Base-by-base conservation (phyloP, 2,888 invertebrate genomes). In the Teinopalpus imperialis region DNA sequence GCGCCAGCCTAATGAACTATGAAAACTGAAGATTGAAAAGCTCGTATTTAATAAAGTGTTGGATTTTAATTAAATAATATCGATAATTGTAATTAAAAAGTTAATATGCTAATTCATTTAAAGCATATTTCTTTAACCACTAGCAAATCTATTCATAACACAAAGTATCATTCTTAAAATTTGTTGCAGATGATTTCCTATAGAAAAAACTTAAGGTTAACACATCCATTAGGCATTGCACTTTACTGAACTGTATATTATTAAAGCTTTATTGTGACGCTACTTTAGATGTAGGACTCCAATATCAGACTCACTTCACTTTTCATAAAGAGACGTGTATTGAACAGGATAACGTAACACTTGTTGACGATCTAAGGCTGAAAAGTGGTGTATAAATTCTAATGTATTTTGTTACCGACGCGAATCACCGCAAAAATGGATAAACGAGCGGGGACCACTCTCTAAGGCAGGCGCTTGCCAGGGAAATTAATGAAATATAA, bases 401-500 rank as follows among this genome's bases (percentile, higher is more conserved):
- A 29, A 34, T 36, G 24, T 43, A 27, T 34, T 43, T 21, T 21
- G 34, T 43, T 20, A 20, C 34, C 14, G 29, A 9, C 13, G 27
- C 27, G 34, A 9, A 35, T 30, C 29, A 34, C 26, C 43, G 10
- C 43, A 43, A 27, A 35, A 13, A 43, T 43, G 29, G 14, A 36
- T 29, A 29, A 29, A 43, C 14, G 35, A 14, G 35, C 9, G 49
- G 16, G 2, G 4, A 4, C n/a, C n/a, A n/a, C n/a, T n/a, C n/a
- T n/a, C n/a, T n/a, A n/a, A n/a, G n/a, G n/a, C n/a, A n/a, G 48
- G 53, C 57, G 51, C 53, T 54, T 52, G 53, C 55, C 45, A 45
- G 43, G 43, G 47, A 53, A 57, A 60, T 60, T 58, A 58, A 54
- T 54, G 53, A 52, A 36, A n/a, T n/a, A n/a, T n/a, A n/a, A n/a